Base-by-base conservation (phyloP, 2,888 invertebrate genomes). In the Aradus depressus region DNA sequence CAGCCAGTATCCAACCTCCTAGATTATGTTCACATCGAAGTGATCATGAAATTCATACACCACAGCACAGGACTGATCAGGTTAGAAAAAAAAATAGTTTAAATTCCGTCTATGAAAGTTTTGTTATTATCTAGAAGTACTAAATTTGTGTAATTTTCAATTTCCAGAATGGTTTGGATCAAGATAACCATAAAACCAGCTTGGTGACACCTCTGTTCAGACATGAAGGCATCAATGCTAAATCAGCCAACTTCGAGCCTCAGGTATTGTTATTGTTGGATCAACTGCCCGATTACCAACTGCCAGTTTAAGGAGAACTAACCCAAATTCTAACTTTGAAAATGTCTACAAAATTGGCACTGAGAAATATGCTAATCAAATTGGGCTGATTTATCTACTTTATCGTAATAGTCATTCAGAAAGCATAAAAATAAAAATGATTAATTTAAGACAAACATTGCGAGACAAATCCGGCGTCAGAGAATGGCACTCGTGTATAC, bases 21-120 rank as follows among this genome's bases (percentile, higher is more conserved):
- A 62, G 67, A 22, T 61, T 77, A 42, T 72, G 75, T 1, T 72
- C 72, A 1, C 76, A 77, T 64, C 66, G 77, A 53, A 76, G 76
- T 60, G 78, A 78, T 62, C 71, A 77, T 61, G 77, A 78, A 63
- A 78, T 78, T 37, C 77, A 77, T 62, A 75, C 76, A 0, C 74
- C 76, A 0, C 77, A 77, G 59, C 74, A 73, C 60, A 71, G 76
- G 54, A 72, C 70, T 44, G 59, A 60, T 32, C 57, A 60, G 55
- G 56, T 58, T 28, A 21, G 54, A 53, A 32, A 21, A 42, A 19
- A 41, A 10, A 10, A 6, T 22, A 12, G 10, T 35, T 28, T 10
- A 6, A 28, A 10, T 28, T 28, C 10, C 10, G 31, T 10, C 31
- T 6, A 28, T 10, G 10, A 28, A 28, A 28, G 8, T 28, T 28